Evolutionary conservation across 2,797 vertebrate species (phyloP).

Genomic region (Mus spretus): DNA sequence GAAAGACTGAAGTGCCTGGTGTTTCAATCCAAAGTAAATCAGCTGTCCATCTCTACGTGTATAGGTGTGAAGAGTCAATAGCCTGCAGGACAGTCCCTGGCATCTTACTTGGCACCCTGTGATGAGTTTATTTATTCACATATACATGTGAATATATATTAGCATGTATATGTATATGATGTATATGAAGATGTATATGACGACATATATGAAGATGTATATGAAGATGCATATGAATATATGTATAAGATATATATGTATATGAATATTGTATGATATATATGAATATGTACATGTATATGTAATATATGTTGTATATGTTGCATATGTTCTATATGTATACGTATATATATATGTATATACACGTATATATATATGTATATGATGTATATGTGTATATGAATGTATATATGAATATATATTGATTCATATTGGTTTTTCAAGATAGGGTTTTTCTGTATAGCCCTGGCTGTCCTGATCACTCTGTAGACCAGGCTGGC

Average conservation of each 20-base stretch:
- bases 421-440: neutral
- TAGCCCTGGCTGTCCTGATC: neutral
- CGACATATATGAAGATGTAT: no score
- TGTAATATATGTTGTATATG: no score
- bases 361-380: no score
- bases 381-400: neutral
- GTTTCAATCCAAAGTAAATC: constrained; percentile 45
- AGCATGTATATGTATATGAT: no score
- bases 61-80: neutral
- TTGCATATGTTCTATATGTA: no score
- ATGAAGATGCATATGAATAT: no score
- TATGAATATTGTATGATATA: neutral
- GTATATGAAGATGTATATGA: no score
- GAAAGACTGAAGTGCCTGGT: neutral
- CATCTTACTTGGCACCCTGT: neutral
- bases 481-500: neutral
- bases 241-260: neutral
- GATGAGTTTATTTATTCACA: neutral
- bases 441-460: neutral
- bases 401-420: no score
- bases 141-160: no score
- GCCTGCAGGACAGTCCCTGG: neutral
- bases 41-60: neutral
- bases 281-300: no score
- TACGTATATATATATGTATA: no score